Evolutionary conservation across 1,140 invertebrate genomes (phyloP).

Genomic region (Leptonema lineaticorne): DNA sequence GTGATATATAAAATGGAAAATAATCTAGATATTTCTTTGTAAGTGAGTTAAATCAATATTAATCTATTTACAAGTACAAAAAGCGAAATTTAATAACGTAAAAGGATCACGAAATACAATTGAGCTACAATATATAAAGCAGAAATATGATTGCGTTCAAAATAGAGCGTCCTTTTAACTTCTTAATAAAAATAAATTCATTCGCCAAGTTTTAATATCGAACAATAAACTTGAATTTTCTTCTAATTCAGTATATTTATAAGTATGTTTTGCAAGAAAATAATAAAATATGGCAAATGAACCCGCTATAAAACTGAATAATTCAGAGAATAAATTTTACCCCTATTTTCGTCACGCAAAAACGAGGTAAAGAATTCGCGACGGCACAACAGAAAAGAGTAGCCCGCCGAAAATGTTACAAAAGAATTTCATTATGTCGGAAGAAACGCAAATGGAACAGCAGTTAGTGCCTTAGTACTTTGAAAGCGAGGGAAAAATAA

Average conservation of each 20-base stretch:
- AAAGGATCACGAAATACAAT: background rate
- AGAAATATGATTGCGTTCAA: too few relatives aligned
- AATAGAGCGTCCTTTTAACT: background rate
- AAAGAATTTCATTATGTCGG: slow-evolving; percentile 20
- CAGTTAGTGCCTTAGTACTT: background rate
- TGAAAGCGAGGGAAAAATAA: background rate
- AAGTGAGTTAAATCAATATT: too few relatives aligned
- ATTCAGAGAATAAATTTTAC: background rate
- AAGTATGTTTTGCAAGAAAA: background rate
- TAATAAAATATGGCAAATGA: background rate
- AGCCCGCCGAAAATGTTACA: background rate
- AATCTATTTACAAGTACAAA: too few relatives aligned
- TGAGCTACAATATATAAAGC: background rate
- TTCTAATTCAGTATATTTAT: too few relatives aligned
- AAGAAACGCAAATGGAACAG: background rate
- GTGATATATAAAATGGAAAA: too few relatives aligned
- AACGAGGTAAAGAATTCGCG: background rate
- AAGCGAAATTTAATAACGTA: too few relatives aligned
- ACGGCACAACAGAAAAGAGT: background rate
- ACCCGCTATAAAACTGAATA: background rate
- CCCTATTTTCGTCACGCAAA: background rate
- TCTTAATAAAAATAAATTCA: background rate
- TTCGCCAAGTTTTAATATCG: too few relatives aligned
- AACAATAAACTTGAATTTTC: too few relatives aligned
- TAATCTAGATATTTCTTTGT: too few relatives aligned